Percentiles rank a stretch among this genome's conserved stretches.
These are phyloP conservation scores for Chaenocephalus aceratus DNA, from an alignment of 2,113 vertebrate genomes.

Conservation along the genomic window DNA sequence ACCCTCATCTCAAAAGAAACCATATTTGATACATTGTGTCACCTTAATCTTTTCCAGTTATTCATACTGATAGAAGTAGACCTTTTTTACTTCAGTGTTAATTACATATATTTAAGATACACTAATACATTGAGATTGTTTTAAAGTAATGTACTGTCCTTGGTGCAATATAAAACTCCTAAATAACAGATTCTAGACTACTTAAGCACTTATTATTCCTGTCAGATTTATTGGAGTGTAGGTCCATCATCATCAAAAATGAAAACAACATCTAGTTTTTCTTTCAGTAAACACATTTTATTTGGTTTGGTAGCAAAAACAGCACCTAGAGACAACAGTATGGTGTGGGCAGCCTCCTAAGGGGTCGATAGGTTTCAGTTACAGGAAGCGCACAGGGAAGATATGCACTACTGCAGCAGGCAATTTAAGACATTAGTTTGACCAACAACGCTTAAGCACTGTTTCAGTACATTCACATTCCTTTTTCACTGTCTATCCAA, in stretches of 20 bases:
- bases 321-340: conserved; percentile 79
- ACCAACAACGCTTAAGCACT: conserved; percentile 62
- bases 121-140: no score
- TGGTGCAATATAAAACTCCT: no score
- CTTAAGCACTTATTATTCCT: no score
- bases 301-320: conserved; percentile 84
- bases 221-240: not conserved
- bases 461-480: conserved; percentile 73
- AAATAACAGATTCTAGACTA: no score
- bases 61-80: no score
- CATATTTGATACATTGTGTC: not conserved
- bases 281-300: conserved; percentile 84
- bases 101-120: not conserved
- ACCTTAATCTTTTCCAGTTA: not conserved
- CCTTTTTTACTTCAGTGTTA: not conserved
- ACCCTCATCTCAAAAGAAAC: not conserved
- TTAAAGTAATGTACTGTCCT: no score
- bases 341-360: conserved; percentile 68
- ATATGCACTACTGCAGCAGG: conserved; percentile 77
- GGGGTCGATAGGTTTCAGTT: conserved; percentile 71
- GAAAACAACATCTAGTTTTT: conserved; percentile 1
- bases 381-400: conserved; percentile 67
- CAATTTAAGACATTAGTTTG: conserved; percentile 65
- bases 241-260: not conserved
- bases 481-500: conserved; percentile 60